Evolutionary conservation across 1,140 invertebrate genomes (phyloP).

Genomic region (Scaptodrosophila lebanonensis): DNA sequence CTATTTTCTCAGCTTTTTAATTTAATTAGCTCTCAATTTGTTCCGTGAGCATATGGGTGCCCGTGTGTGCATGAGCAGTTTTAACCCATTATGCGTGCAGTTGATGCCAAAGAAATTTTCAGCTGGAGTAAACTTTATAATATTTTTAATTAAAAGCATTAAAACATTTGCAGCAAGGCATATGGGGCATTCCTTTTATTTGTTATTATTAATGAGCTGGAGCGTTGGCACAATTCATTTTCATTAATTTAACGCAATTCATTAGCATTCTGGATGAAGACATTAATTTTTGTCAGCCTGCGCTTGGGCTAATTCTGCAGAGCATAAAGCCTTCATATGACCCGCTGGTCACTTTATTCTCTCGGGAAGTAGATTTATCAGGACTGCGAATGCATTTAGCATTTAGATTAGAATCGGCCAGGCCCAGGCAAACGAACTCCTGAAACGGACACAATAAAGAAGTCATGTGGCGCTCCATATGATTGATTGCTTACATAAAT

Average conservation of each 20-base stretch:
- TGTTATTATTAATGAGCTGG: slow-evolving; percentile 4
- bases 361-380: slow-evolving; percentile 25
- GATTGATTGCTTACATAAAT: slow-evolving; percentile 44
- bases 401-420: slow-evolving; percentile 42
- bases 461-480: slow-evolving; percentile 23
- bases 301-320: no score
- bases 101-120: slow-evolving; percentile 43
- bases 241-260: slow-evolving; percentile 47
- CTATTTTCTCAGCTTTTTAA: slow-evolving; percentile 61
- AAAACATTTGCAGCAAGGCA: slow-evolving; percentile 43
- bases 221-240: slow-evolving; percentile 2
- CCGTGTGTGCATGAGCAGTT: slow-evolving; percentile 20
- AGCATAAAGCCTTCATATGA: no score
- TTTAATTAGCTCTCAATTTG: slow-evolving; percentile 63
- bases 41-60: no score
- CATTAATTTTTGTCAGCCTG: not conserved
- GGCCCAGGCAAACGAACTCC: no score
- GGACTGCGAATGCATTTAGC: slow-evolving; percentile 33
- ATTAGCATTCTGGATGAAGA: slow-evolving; percentile 28
- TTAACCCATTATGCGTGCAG: no score
- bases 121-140: slow-evolving; percentile 22
- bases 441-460: no score
- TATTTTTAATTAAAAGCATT: slow-evolving; percentile 63
- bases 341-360: no score
- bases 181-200: slow-evolving; percentile 17